Conservation (phyloP, 1,140 invertebrate species). For the Drosophila albomicans region DNA sequence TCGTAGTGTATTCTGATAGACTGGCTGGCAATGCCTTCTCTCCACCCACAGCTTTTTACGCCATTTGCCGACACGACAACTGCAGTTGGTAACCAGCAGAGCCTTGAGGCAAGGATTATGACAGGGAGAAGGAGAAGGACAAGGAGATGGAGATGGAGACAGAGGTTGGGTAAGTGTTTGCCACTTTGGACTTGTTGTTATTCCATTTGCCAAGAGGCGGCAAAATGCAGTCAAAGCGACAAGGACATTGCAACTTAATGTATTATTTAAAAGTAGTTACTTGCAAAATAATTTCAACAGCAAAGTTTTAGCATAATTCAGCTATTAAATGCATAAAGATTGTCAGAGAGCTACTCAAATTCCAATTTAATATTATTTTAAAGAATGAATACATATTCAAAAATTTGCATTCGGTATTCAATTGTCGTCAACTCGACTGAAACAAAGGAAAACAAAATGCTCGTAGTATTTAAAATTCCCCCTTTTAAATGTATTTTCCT, state of each 20-base stretch:
- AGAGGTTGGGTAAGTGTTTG: conserved; percentile 25
- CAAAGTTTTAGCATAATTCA: neutral
- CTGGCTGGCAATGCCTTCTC: neutral
- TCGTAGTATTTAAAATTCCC: neutral
- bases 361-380: neutral
- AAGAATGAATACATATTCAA: neutral
- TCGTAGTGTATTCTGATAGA: conserved; percentile 15
- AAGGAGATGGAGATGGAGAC: too few species aligned
- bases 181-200: conserved; percentile 6
- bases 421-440: conserved; percentile 5
- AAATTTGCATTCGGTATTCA: conserved; percentile 4
- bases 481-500: conserved; percentile 8
- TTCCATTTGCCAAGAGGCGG: conserved; percentile 52
- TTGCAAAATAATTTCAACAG: neutral
- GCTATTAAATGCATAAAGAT: neutral
- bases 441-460: neutral
- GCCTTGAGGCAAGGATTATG: neutral
- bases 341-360: neutral
- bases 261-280: conserved; percentile 10
- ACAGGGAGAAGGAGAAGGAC: neutral
- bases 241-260: conserved; percentile 41
- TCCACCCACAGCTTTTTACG: neutral
- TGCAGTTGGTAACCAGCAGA: neutral
- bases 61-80: conserved; percentile 9
- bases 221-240: conserved; percentile 42